Evolutionary conservation across 2,113 vertebrate species (phyloP).

Genomic region (Natator depressus): DNA sequence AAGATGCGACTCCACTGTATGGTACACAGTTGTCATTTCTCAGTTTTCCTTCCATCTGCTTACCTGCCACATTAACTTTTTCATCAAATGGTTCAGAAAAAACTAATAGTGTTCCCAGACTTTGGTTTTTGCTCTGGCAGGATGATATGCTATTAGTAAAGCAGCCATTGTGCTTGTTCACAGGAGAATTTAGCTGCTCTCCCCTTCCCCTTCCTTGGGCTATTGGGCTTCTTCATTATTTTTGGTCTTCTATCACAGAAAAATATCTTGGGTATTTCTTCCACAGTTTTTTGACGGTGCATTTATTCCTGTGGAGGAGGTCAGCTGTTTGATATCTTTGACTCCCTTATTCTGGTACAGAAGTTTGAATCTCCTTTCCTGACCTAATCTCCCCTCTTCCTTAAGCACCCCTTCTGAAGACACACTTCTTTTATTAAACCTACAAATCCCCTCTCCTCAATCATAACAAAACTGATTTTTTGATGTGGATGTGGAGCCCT

Average conservation of each 20-base stretch:
- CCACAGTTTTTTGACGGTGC: not conserved
- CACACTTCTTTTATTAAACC: not conserved
- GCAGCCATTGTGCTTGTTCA: not conserved
- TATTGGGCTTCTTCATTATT: not conserved
- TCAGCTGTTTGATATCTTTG: not conserved
- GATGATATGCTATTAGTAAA: not conserved
- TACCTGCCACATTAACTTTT: not conserved
- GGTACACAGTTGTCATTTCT: not conserved
- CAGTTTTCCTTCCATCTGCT: not conserved
- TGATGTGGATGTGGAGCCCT: not conserved
- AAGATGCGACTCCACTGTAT: not conserved
- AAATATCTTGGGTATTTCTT: not conserved
- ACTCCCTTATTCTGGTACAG: not conserved
- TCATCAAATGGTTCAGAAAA: not conserved
- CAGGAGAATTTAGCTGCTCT: not conserved
- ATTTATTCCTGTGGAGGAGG: not conserved
- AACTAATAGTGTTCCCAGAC: not conserved
- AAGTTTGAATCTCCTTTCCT: not conserved
- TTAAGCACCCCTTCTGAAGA: not conserved
- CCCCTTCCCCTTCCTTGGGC: not conserved
- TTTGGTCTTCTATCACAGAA: not conserved
- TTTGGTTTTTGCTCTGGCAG: not conserved
- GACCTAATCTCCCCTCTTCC: not conserved
- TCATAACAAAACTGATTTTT: not conserved
- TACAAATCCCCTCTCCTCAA: not conserved